A percentile compares a stretch with the other conserved stretches of the same genome.
Conservation (phyloP, 1,140 invertebrate species). For the Globodera ellingtonae region DNA sequence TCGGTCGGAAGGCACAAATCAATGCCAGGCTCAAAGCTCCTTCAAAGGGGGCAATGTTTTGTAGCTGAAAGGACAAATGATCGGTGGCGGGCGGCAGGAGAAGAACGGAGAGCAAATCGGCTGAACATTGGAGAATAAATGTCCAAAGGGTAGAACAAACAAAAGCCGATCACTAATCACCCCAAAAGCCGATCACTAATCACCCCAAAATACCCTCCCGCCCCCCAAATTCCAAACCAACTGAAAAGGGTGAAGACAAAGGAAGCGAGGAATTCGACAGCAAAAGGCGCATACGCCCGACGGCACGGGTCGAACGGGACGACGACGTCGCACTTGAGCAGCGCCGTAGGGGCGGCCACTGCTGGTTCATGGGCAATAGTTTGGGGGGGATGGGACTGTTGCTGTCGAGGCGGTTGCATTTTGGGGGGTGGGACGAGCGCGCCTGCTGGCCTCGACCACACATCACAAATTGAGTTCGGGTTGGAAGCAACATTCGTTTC, state of each 20-base stretch:
- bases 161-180: background rate
- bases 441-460: background rate
- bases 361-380: background rate
- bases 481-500: no score
- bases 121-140: slow-evolving; percentile 11
- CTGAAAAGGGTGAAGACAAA: slow-evolving; percentile 35
- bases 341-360: background rate
- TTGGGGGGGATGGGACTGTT: background rate
- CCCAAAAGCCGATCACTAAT: background rate
- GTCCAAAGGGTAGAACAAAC: background rate
- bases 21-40: slow-evolving; percentile 2
- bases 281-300: slow-evolving; percentile 30
- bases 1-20: slow-evolving; percentile 13
- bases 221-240: slow-evolving; percentile 12
- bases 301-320: slow-evolving; percentile 27
- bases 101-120: slow-evolving; percentile 29
- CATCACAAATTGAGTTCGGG: no score
- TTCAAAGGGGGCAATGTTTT: slow-evolving; percentile 7
- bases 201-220: background rate
- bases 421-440: background rate
- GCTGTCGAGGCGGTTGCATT: background rate
- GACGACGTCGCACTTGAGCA: background rate
- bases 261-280: slow-evolving; percentile 34
- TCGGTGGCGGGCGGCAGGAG: slow-evolving; percentile 3
- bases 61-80: background rate